Evolutionary conservation across 2,888 invertebrate species (phyloP), one percentile per base, ranked within the genome.

Genomic region (Calliphora vomitoria): DNA sequence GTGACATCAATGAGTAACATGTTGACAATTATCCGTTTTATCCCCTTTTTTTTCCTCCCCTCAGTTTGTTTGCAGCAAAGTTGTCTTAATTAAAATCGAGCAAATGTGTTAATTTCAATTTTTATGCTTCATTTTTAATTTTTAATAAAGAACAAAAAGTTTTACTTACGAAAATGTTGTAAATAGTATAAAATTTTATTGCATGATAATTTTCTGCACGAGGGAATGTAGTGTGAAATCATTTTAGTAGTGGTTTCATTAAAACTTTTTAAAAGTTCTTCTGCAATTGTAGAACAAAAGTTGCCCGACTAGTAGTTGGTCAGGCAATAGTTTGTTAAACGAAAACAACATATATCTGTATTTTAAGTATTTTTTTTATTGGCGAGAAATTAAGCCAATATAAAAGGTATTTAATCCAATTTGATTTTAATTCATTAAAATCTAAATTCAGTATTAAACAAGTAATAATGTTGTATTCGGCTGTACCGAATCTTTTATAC

Each of bases 1-100:
- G 47, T 76, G 66, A 75, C 71, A 55, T 71, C 50, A 62, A 62
- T 72, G 41, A 38, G 47, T 72, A 18, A 53, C 53, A 62, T 80
- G 50, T 62, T 71, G 72, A 64, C 80, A 78, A 58, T 64, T 60
- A 64, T 47, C 35, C 35, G 15, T 62, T 78, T 71, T 44, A 62
- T 35, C 50, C 35, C 62, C 58, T 50, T 38, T 58, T 66, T 3
- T 82, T n/a, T n/a, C n/a, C 25, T 10, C 68, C 75, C 13, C 38
- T 69, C 58, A 47, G 25, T 58, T 71, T 55, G 71, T 41, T 66
- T 78, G 76, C 50, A 66, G 20, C 44, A 84, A 81, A 72, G 44
- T 78, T 82, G 44, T 44, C 44, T 79, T 86, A 86, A 86, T 86
- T 86, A 79, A 71, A 82, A 69, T 35, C 41, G 18, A 44, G 60